Conservation (phyloP, 2,113 vertebrate species). For the Gymnocephalus cernua region DNA sequence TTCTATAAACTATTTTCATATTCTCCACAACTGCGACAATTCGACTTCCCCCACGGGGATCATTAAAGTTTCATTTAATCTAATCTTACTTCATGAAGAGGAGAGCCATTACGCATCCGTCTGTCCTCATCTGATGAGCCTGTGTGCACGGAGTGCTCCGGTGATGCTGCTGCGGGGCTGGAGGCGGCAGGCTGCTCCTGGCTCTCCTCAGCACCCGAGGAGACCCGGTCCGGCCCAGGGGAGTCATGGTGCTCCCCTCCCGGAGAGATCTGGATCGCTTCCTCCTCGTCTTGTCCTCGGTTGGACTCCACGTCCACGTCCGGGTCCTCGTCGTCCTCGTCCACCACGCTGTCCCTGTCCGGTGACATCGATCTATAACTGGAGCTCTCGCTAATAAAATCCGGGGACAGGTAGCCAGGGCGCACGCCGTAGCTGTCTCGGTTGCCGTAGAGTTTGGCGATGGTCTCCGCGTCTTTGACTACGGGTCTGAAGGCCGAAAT, state of each 20-base stretch:
- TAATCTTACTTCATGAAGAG: conserved; percentile 79
- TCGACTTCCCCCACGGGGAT: conserved; percentile 43
- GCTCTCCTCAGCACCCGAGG: conserved; percentile 70
- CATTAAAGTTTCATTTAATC: conserved; percentile 68
- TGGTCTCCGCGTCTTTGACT: conserved; percentile 93
- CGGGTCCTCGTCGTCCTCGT: conserved; percentile 85
- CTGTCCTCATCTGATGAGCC: conserved; percentile 79
- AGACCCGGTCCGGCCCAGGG: conserved; percentile 68
- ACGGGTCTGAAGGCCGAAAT: conserved; percentile 96
- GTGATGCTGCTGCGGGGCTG: conserved; percentile 64
- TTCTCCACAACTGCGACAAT: conserved; percentile 46
- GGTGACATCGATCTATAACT: conserved; percentile 93
- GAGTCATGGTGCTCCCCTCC: conserved; percentile 70
- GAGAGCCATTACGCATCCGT: conserved; percentile 78
- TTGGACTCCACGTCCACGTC: conserved; percentile 96
- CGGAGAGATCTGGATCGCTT: conserved; percentile 75
- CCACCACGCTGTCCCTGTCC: conserved; percentile 90
- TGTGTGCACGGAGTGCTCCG: conserved; percentile 61
- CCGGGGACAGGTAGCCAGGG: conserved; percentile 91
- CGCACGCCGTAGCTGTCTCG: conserved; percentile 86
- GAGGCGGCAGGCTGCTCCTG: conserved; percentile 63
- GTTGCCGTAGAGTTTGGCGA: conserved; percentile 95
- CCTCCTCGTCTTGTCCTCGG: conserved; percentile 89
- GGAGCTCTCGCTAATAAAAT: conserved; percentile 94
- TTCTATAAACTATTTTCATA: conserved; percentile 26